Evolutionary conservation across 2,888 invertebrate species (phyloP).

Genomic region (Pediacus dermestoides): DNA sequence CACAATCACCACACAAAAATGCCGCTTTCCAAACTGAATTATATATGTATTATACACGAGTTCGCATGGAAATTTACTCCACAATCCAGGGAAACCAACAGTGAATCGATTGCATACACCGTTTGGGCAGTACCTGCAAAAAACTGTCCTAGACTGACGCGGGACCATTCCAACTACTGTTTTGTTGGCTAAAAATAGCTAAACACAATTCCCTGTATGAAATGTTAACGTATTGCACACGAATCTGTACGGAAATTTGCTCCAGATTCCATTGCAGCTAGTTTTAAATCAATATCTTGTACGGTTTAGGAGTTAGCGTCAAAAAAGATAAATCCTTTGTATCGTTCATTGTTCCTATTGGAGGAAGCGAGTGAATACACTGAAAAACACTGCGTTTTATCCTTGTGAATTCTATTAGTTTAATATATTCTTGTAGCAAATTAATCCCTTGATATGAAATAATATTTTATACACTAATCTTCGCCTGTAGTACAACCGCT

Average conservation of each 20-base stretch:
- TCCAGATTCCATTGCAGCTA: slow-evolving; percentile 29
- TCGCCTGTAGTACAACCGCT: too few relatives aligned
- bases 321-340: too few relatives aligned
- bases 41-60: slow-evolving; percentile 44
- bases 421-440: too few relatives aligned
- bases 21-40: slow-evolving; percentile 25
- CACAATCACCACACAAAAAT: slow-evolving; percentile 33
- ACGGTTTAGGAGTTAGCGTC: slow-evolving; percentile 19
- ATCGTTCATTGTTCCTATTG: too few relatives aligned
- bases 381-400: too few relatives aligned
- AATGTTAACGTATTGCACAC: slow-evolving; percentile 22
- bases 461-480: too few relatives aligned
- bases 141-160: slow-evolving; percentile 6
- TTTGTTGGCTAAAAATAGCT: slow-evolving; percentile 3
- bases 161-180: slow-evolving; percentile 1
- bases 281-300: slow-evolving; percentile 32
- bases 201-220: slow-evolving; percentile 5
- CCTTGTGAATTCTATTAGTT: too few relatives aligned
- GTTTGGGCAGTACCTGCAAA: slow-evolving; percentile 17
- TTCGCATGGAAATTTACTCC: slow-evolving; percentile 48
- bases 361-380: too few relatives aligned
- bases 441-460: too few relatives aligned
- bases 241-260: slow-evolving; percentile 31
- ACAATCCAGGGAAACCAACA: slow-evolving; percentile 37
- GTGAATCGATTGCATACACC: slow-evolving; percentile 33